Percentiles rank a stretch among this genome's conserved stretches.
phyloP scores from a whole-genome alignment of 1,140 invertebrate genomes.

The Chionoecetes opilio region DNA sequence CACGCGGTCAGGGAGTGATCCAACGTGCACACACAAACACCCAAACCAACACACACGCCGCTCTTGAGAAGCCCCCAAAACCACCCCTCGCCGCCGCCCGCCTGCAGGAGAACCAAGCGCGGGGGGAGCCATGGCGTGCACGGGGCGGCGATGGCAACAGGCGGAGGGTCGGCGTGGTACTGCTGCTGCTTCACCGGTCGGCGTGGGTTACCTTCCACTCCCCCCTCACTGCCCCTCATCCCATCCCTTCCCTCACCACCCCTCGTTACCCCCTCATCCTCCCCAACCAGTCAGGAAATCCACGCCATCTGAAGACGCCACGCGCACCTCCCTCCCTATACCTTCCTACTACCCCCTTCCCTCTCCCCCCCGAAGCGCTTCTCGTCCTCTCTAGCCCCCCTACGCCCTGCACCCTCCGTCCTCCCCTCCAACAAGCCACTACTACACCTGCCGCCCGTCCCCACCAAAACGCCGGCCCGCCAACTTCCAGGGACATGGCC shows the following conservation, averaged over 20 bases:
- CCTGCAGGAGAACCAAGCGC: background rate
- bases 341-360: background rate
- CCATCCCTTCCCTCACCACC: slow-evolving; percentile 51
- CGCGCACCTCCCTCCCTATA: slow-evolving; percentile 32
- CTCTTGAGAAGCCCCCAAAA: background rate
- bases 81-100: background rate
- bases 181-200: slow-evolving; percentile 56
- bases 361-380: background rate
- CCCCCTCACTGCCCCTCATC: background rate
- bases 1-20: slow-evolving; percentile 42
- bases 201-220: slow-evolving; percentile 54
- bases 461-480: background rate
- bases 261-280: too few relatives aligned
- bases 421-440: background rate
- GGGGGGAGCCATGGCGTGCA: background rate
- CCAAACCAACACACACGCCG: background rate
- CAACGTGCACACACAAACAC: background rate
- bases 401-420: background rate
- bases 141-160: background rate
- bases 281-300: slow-evolving; percentile 61
- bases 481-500: background rate
- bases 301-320: slow-evolving; percentile 72
- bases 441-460: slow-evolving; percentile 28
- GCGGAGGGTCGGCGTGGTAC: slow-evolving; percentile 40
- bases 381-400: background rate